phyloP scores from a whole-genome alignment of 2,113 vertebrate genomes.

The Guaruba guarouba region DNA sequence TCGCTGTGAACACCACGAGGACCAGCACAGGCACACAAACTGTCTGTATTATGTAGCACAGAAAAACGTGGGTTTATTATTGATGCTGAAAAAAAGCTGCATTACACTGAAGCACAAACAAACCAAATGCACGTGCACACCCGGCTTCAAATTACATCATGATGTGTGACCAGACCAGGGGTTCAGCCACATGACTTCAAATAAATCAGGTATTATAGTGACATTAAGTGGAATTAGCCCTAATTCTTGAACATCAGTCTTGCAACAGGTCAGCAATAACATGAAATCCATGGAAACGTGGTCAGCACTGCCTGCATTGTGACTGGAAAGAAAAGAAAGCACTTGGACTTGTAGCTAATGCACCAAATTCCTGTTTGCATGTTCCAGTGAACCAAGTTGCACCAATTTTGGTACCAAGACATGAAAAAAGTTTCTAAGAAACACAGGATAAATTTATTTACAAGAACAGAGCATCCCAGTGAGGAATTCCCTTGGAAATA shows the following conservation, averaged over 20 bases:
- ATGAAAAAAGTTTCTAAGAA: constrained; percentile 6
- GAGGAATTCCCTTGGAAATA: constrained; percentile 36
- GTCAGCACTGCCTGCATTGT: not conserved
- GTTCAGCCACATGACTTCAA: not conserved
- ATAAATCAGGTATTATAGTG: not conserved
- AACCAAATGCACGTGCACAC: not conserved
- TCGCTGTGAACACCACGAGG: not conserved
- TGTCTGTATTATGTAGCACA: not conserved
- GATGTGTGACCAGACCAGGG: not conserved
- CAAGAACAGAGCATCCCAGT: not conserved
- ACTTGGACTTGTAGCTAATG: not conserved
- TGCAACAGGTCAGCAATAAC: not conserved
- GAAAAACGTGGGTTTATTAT: not conserved
- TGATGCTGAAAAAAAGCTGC: not conserved
- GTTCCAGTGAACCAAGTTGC: not conserved
- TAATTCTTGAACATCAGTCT: not conserved
- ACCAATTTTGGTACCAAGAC: constrained; percentile 11
- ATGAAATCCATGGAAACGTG: not conserved
- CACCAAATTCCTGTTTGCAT: not conserved
- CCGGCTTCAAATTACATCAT: not conserved
- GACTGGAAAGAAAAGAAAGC: not conserved
- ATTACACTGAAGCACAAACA: not conserved
- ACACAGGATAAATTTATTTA: constrained; percentile 33
- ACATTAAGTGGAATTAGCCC: not conserved
- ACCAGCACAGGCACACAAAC: not conserved